phyloP scores from a whole-genome alignment of 2,888 invertebrate genomes.

The Philhelius pedissequus region DNA sequence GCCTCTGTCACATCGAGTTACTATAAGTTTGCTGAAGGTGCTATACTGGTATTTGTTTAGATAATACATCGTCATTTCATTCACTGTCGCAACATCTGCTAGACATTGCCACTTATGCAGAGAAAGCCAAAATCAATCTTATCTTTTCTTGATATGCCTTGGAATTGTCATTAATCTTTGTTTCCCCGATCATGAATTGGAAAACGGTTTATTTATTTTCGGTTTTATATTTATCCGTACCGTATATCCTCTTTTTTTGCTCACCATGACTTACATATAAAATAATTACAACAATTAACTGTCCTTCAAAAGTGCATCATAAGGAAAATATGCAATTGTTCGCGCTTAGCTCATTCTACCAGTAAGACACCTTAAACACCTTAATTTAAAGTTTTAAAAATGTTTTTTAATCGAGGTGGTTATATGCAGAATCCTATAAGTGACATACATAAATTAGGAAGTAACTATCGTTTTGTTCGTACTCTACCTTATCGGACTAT shows the following conservation, averaged over 20 bases:
- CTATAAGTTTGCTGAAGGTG: conserved; percentile 97
- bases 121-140: conserved; percentile 98
- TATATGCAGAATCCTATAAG: too few relatives aligned
- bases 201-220: conserved; percentile 26
- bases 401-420: too few relatives aligned
- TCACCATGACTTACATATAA: conserved; percentile 42
- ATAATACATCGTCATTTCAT: conserved; percentile 95
- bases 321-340: too few relatives aligned
- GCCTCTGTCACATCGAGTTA: conserved; percentile 97
- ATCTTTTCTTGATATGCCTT: not conserved
- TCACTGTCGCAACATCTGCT: conserved; percentile 93
- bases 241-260: conserved; percentile 23
- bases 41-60: conserved; percentile 93
- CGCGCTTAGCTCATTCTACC: too few relatives aligned
- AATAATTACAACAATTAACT: too few relatives aligned
- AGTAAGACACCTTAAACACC: too few relatives aligned
- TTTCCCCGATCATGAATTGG: not conserved
- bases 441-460: too few relatives aligned
- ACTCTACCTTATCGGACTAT: too few relatives aligned
- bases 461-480: too few relatives aligned
- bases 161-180: not conserved
- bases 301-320: too few relatives aligned
- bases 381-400: too few relatives aligned
- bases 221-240: conserved; percentile 39
- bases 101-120: conserved; percentile 95